A percentile compares a stretch with the other conserved stretches of the same genome.
These are phyloP conservation scores for Dastarcus helophoroides DNA, from an alignment of 2,888 invertebrate genomes.

Conservation along the genomic window DNA sequence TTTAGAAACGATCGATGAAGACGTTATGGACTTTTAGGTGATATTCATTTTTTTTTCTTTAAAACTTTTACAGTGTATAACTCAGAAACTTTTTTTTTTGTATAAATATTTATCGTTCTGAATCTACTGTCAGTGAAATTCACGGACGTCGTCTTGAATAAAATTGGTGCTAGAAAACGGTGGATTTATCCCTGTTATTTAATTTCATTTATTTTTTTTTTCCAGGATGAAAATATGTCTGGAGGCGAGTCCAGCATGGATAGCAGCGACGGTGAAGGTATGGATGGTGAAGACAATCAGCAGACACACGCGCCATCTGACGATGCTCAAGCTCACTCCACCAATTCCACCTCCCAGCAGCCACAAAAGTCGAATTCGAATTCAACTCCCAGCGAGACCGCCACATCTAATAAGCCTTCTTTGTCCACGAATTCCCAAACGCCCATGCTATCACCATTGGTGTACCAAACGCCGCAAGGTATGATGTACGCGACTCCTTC, in stretches of 20 bases:
- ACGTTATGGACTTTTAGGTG: too few relatives aligned
- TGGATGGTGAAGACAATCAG: constrained; percentile 22
- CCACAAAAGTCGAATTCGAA: not conserved
- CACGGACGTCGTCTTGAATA: too few relatives aligned
- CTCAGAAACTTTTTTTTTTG: too few relatives aligned
- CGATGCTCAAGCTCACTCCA: not conserved
- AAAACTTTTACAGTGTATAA: too few relatives aligned
- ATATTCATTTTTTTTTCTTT: too few relatives aligned
- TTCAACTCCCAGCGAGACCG: constrained; percentile 14
- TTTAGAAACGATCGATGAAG: too few relatives aligned
- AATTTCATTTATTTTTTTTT: constrained; percentile 17
- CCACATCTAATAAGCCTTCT: constrained; percentile 18
- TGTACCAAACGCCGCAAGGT: constrained; percentile 38
- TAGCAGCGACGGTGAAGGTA: constrained; percentile 33
- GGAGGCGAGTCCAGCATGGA: constrained; percentile 33
- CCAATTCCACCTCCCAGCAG: not conserved
- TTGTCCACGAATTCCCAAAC: constrained; percentile 12
- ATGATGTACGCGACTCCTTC: constrained; percentile 40
- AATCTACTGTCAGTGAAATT: too few relatives aligned
- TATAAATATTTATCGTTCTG: too few relatives aligned
- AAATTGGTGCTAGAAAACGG: too few relatives aligned
- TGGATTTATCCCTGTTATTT: not conserved
- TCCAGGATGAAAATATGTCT: constrained; percentile 36
- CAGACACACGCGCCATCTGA: constrained; percentile 19
- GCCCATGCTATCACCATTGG: constrained; percentile 26